Conservation (phyloP, 2,113 vertebrate genomes). For the Pluvianellus socialis region DNA sequence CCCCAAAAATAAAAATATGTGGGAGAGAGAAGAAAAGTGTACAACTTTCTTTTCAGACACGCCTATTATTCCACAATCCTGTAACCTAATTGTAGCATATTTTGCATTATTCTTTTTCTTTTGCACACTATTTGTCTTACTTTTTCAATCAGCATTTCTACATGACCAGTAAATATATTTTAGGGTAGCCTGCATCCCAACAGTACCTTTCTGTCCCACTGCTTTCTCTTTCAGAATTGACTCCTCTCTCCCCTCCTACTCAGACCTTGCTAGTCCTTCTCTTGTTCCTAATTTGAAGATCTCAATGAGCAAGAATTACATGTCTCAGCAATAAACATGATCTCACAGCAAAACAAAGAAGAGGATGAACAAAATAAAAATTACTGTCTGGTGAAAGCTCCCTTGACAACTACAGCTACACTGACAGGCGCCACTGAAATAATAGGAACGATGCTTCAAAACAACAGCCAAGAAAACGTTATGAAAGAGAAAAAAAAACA, state of each 20-base stretch:
- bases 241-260: not conserved
- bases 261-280: not conserved
- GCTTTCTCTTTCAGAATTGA: not conserved
- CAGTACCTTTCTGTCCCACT: not conserved
- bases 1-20: not conserved
- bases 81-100: not conserved
- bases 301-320: conserved; percentile 33
- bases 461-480: conserved; percentile 55
- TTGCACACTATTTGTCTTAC: not conserved
- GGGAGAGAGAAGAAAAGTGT: not conserved
- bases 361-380: conserved; percentile 41
- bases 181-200: not conserved
- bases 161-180: not conserved
- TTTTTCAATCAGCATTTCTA: not conserved
- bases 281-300: conserved; percentile 21
- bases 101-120: not conserved
- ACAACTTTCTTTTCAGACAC: not conserved
- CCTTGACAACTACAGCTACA: conserved; percentile 54
- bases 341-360: conserved; percentile 37
- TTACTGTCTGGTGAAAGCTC: conserved; percentile 36
- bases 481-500: conserved; percentile 37
- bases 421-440: conserved; percentile 61
- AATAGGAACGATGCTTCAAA: conserved; percentile 54
- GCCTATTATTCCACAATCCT: not conserved
- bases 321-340: conserved; percentile 49